Evolutionary conservation across 64 coral and sea anemone species (phyloP).

Genomic region (Orbicella faveolata): DNA sequence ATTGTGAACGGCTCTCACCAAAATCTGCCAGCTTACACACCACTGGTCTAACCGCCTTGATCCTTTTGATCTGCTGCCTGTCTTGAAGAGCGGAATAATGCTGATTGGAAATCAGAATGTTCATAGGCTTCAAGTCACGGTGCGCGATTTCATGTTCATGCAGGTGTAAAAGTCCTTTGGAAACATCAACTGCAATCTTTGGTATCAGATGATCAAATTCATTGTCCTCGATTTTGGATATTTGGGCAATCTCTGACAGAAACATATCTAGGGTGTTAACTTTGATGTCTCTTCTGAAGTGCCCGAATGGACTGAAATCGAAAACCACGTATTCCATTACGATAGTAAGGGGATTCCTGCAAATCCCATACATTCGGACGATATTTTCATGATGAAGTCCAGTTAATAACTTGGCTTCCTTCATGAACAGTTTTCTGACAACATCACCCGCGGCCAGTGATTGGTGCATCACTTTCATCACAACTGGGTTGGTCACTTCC

Average conservation of each 20-base stretch:
- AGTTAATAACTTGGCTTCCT: constrained; percentile 42
- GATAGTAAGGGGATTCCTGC: neutral
- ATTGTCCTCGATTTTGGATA: neutral
- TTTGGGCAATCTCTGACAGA: constrained; percentile 3
- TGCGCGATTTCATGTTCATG: constrained; percentile 49
- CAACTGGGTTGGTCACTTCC: neutral
- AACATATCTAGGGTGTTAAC: constrained; percentile 55
- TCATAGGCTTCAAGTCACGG: constrained; percentile 79
- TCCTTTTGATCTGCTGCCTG: neutral
- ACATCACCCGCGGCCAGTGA: neutral
- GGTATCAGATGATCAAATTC: constrained; percentile 15
- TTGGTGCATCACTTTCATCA: neutral
- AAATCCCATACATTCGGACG: constrained; percentile 20
- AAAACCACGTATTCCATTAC: constrained; percentile 54
- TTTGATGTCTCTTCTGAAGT: constrained; percentile 5
- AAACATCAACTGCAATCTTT: constrained; percentile 43
- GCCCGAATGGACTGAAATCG: constrained; percentile 59
- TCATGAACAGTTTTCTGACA: neutral
- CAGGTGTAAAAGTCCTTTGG: constrained; percentile 44
- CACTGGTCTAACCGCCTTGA: constrained; percentile 20
- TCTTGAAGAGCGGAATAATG: constrained; percentile 66
- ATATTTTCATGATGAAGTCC: constrained; percentile 16
- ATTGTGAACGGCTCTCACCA: constrained; percentile 64
- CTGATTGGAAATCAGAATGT: constrained; percentile 76
- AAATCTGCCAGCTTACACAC: constrained; percentile 75